Percentiles rank a stretch among this genome's conserved stretches.
Evolutionary conservation across 2,888 invertebrate species (phyloP).

Genomic region (Ochropacha duplaris): DNA sequence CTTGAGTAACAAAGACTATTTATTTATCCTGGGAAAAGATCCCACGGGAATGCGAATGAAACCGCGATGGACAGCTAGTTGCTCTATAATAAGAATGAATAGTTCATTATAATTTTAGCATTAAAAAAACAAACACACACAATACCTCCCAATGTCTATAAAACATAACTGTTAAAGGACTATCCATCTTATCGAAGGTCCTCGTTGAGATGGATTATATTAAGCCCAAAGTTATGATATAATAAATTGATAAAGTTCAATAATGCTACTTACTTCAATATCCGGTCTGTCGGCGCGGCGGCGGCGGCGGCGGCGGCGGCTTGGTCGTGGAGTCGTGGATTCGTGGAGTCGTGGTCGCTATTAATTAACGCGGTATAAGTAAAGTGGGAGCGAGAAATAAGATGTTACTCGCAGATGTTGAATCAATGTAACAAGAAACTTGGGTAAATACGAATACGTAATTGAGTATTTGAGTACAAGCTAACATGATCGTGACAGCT

Average conservation of each 20-base stretch:
- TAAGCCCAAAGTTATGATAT: constrained; percentile 4
- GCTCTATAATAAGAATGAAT: too few species aligned
- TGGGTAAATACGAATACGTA: constrained; percentile 4
- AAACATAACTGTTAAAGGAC: not conserved
- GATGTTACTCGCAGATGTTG: constrained; percentile 6
- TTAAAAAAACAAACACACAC: not conserved
- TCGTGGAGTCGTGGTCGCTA: constrained; percentile 16
- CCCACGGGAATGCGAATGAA: too few species aligned
- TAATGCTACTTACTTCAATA: constrained; percentile 31
- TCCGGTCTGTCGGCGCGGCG: constrained; percentile 21
- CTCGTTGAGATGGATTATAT: not conserved
- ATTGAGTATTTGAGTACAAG: not conserved
- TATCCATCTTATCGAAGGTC: not conserved
- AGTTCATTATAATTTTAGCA: too few species aligned
- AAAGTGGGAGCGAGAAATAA: not conserved
- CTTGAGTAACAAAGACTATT: too few species aligned
- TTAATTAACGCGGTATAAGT: constrained; percentile 24
- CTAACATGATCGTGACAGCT: not conserved
- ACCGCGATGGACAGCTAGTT: too few species aligned
- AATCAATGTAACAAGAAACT: constrained; percentile 1
- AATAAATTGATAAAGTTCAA: constrained; percentile 31
- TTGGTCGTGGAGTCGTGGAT: too few species aligned
- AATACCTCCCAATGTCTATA: not conserved
- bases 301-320: too few species aligned
- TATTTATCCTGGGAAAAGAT: too few species aligned